Evolutionary conservation across 2,797 vertebrate genomes (phyloP).

Genomic region (Channa striata): DNA sequence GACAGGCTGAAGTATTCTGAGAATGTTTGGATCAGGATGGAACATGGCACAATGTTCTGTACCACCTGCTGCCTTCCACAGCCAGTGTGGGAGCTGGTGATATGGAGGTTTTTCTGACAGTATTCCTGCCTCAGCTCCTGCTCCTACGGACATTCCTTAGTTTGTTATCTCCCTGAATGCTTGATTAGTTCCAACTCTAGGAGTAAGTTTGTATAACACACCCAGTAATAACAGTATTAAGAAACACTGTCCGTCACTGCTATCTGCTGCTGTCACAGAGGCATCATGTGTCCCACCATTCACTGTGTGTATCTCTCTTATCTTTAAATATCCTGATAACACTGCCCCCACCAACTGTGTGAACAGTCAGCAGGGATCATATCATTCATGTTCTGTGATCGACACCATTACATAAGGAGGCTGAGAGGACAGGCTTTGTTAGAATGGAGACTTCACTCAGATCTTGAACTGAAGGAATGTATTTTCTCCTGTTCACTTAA

Average conservation of each 20-base stretch:
- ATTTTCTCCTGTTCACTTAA: no score
- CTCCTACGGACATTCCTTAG: conserved; percentile 68
- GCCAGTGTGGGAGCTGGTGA: conserved; percentile 51
- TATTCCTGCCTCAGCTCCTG: conserved; percentile 16
- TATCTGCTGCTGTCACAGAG: background rate
- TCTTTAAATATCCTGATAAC: background rate
- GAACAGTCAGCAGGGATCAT: background rate
- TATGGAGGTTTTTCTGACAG: conserved; percentile 27
- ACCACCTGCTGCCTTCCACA: conserved; percentile 40
- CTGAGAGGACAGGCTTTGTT: no score
- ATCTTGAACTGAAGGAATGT: no score
- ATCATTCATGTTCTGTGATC: background rate
- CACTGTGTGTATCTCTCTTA: background rate
- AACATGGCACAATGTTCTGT: background rate
- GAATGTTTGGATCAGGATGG: conserved; percentile 2
- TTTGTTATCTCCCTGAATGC: conserved; percentile 33
- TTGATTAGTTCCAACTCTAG: conserved; percentile 40
- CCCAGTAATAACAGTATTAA: conserved; percentile 18
- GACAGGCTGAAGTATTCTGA: background rate
- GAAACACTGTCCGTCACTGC: background rate
- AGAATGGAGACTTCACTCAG: no score
- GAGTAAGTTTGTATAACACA: background rate
- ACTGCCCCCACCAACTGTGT: background rate
- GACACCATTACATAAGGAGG: no score
- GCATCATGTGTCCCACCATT: background rate